These are phyloP conservation scores for Planococcus citri DNA, from an alignment of 1,140 invertebrate species.

Conservation along the genomic window DNA sequence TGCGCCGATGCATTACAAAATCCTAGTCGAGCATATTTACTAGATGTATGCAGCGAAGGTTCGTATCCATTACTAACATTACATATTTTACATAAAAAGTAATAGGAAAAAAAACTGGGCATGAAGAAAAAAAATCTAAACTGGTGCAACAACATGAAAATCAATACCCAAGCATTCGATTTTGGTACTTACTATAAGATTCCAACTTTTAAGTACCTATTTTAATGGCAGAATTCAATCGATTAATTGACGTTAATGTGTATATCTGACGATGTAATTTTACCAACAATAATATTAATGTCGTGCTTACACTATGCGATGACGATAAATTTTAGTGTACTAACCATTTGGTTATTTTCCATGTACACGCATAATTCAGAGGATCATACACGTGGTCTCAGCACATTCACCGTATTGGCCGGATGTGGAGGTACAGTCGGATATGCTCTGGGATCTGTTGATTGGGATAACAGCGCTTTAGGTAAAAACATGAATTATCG, in stretches of 20 bases:
- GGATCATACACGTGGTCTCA: slow-evolving; percentile 82
- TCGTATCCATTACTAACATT: slow-evolving; percentile 29
- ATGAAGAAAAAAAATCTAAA: neutral
- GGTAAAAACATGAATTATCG: slow-evolving; percentile 45
- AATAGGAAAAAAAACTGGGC: too few relatives aligned
- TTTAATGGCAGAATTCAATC: neutral
- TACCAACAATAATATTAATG: too few relatives aligned
- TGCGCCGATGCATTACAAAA: slow-evolving; percentile 93
- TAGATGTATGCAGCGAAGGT: slow-evolving; percentile 84
- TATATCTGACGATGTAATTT: too few relatives aligned
- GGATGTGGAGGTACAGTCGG: slow-evolving; percentile 88
- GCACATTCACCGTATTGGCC: slow-evolving; percentile 93
- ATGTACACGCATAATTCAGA: slow-evolving; percentile 39
- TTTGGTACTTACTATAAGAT: too few relatives aligned
- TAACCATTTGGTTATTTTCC: too few relatives aligned
- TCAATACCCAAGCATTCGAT: too few relatives aligned
- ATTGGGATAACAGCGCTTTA: slow-evolving; percentile 77
- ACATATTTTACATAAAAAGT: too few relatives aligned
- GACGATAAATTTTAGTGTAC: too few relatives aligned
- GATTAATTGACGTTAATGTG: too few relatives aligned
- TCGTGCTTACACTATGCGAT: too few relatives aligned
- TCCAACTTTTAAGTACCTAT: neutral
- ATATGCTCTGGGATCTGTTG: slow-evolving; percentile 80
- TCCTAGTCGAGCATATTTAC: slow-evolving; percentile 78
- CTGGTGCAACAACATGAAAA: neutral